Evolutionary conservation across 2,888 invertebrate genomes (phyloP), one percentile per base, ranked within the genome.

Genomic region (Pristionchus mayeri): DNA sequence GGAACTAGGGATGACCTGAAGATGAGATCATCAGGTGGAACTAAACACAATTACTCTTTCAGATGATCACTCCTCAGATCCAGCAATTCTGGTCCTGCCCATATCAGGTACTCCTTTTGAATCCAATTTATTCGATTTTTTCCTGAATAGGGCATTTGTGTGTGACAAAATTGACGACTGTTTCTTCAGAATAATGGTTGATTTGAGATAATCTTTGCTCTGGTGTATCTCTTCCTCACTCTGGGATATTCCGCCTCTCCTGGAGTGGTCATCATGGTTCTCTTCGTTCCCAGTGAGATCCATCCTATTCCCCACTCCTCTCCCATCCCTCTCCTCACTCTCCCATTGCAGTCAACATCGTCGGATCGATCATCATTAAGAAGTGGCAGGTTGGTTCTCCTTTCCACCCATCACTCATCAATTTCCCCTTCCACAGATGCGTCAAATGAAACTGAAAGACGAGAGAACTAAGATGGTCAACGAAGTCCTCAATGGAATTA

Each of bases 391-490:
- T 71, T n/a, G n/a, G n/a, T n/a, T n/a, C n/a, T n/a, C n/a, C n/a
- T 44, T 71, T 24, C 34, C 9, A 63, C 34, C 30, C 40, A 1
- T n/a, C n/a, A 7, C 11, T 67, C 67, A 21, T 67, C 24, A 21
- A n/a, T 40, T 3, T n/a, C 37, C 18, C 57, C 16, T 40, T n/a
- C 0, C n/a, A 24, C n/a, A 93, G 91, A 95, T 96, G 78, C 95
- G 95, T 87, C 97, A 97, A 93, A 97, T 97, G 97, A 96, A 96
- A 92, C 95, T 96, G 93, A 97, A 97, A 94, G 97, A 98, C 92
- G 96, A 97, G 92, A 95, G 97, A 89, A 96, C 97, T 0, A 97
- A 97, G 92, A 94, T 97, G 84, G 97, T 97, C 96, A 97, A 96
- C 92, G 97, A 97, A 94, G 95, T 97, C 87, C 94, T 97, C 85